A percentile compares a stretch with the other conserved stretches of the same genome.
Conservation (phyloP, 2,888 invertebrate genomes). For the Stegophylla sp. region DNA sequence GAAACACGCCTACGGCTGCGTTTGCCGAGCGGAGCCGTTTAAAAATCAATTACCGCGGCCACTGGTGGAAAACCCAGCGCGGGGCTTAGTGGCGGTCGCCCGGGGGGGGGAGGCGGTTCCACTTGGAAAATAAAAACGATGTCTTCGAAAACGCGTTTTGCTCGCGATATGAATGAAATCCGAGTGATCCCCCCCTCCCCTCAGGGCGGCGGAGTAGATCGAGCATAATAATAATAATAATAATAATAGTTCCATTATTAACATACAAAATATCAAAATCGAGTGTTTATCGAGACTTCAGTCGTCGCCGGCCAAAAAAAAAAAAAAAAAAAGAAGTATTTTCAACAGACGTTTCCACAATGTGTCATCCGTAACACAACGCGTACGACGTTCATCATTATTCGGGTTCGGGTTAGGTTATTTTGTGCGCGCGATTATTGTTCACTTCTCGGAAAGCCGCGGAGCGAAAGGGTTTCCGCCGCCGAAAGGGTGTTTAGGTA, state of each 20-base stretch:
- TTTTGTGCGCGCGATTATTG: neutral
- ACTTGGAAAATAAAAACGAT: neutral
- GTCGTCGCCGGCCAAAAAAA: no score
- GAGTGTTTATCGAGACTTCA: no score
- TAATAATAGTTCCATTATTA: no score
- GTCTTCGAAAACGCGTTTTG: neutral
- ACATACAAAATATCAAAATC: no score
- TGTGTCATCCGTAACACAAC: neutral
- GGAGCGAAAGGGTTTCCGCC: neutral
- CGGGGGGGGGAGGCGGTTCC: neutral
- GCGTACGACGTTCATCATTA: neutral
- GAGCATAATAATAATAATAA: no score
- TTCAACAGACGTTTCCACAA: no score
- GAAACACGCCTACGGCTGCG: conserved; percentile 1
- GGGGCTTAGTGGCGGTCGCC: neutral
- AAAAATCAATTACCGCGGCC: conserved; percentile 34
- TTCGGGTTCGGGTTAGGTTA: neutral
- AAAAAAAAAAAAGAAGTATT: no score
- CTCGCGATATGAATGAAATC: neutral
- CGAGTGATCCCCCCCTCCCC: no score
- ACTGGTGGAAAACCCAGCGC: neutral
- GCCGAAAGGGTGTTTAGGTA: neutral
- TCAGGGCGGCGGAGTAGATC: no score
- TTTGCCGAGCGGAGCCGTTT: neutral
- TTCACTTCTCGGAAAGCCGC: neutral